Evolutionary conservation across 2,888 invertebrate species (phyloP), one percentile per base, ranked within the genome.

Genomic region (Pandemis cinnamomeana): DNA sequence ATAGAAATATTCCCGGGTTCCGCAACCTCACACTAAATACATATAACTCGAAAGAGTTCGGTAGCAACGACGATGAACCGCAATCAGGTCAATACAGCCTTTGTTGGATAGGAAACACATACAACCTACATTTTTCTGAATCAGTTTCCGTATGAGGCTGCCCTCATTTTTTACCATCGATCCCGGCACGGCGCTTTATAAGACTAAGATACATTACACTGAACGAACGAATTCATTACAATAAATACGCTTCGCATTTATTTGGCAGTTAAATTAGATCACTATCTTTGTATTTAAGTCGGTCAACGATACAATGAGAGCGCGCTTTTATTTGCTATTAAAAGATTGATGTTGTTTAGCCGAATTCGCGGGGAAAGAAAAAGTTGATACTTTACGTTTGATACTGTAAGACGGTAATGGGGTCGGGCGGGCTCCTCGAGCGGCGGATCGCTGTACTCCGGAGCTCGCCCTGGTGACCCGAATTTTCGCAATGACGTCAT

Each of bases 401-500:
- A 66, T 72, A 69, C 61, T 77, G 68, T 66, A 78, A 80, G 78
- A 77, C 78, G 79, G 72, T 75, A 79, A 80, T 79, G 78, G 78
- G 78, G 77, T 76, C 81, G 80, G 78, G 76, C 55, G 55, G 75
- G 83, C 79, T 60, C 27, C 77, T 81, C 82, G 81, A 79, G 79
- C 79, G 79, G 77, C 70, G 80, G 82, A 82, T 83, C 84, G 84
- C 83, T 79, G 81, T 74, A 7, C 51, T 66, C 20, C 46, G 11
- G 79, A 84, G 83, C 80, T 82, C 86, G 91, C 85, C 89, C 90
- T 87, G 87, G 82, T 93, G 92, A 92, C 93, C 93, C 88, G 92
- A 88, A 93, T 93, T 88, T 90, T 85, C 82, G 83, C 83, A 82
- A 82, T 90, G 91, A 92, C 92, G 92, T 93, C 93, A 92, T 86